Conservation (phyloP, 2,113 vertebrate species). For the Vimba vimba region DNA sequence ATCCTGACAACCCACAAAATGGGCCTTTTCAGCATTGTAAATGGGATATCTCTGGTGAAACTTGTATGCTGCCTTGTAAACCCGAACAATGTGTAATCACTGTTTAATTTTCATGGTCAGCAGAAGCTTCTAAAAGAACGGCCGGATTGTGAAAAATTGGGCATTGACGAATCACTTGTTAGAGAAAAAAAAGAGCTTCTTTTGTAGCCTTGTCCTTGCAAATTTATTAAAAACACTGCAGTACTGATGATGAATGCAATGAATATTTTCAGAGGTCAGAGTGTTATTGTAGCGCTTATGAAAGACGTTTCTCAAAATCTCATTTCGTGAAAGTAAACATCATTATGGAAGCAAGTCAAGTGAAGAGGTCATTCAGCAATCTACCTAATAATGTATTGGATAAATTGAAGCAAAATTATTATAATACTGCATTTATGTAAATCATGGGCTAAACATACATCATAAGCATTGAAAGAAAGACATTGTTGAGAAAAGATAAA, state of each 20-base stretch:
- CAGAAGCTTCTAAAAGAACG: slow-evolving; percentile 25
- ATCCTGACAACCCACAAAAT: slow-evolving; percentile 41
- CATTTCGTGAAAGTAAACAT: slow-evolving; percentile 33
- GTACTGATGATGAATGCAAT: slow-evolving; percentile 27
- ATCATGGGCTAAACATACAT: background rate
- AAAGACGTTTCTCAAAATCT: slow-evolving; percentile 37
- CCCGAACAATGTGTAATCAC: slow-evolving; percentile 40
- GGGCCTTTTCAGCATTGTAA: slow-evolving; percentile 41
- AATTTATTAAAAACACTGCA: slow-evolving; percentile 32
- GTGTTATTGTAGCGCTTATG: slow-evolving; percentile 23
- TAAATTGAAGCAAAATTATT: slow-evolving; percentile 11
- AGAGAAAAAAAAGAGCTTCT: background rate
- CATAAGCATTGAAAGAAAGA: background rate
- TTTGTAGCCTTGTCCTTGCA: slow-evolving; percentile 30
- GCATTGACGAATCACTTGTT: background rate
- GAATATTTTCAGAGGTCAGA: slow-evolving; percentile 36
- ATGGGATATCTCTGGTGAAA: slow-evolving; percentile 15
- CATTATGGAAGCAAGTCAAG: slow-evolving; percentile 22
- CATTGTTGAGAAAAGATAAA: background rate
- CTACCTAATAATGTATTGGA: slow-evolving; percentile 4
- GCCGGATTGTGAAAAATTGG: slow-evolving; percentile 14
- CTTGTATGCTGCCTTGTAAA: slow-evolving; percentile 30
- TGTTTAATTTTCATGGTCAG: slow-evolving; percentile 36
- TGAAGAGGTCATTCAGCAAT: slow-evolving; percentile 33
- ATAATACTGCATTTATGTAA: background rate